Evolutionary conservation across 2,113 vertebrate genomes (phyloP).

Genomic region (Notothenia coriiceps): DNA sequence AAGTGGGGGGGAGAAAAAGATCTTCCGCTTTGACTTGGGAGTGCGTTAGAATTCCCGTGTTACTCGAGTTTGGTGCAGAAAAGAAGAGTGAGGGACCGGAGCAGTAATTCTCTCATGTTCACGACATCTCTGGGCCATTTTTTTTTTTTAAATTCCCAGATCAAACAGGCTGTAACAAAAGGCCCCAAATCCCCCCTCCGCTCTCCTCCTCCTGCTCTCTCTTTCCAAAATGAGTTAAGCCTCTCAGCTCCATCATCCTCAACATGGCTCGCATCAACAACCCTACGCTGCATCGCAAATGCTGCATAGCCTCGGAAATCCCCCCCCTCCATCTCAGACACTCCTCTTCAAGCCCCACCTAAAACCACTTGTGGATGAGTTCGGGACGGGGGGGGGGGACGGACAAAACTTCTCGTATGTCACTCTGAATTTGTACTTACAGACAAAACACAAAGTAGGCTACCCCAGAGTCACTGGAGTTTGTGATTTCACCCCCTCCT

Average conservation of each 20-base stretch:
- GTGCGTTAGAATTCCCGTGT: conserved; percentile 55
- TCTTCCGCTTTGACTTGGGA: conserved; percentile 42
- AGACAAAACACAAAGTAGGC: conserved; percentile 63
- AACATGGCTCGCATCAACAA: conserved; percentile 81
- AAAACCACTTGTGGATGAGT: too few relatives aligned
- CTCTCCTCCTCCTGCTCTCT: conserved; percentile 72
- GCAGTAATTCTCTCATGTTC: conserved; percentile 79
- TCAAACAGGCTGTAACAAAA: conserved; percentile 85
- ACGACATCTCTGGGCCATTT: conserved; percentile 77
- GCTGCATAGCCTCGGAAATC: conserved; percentile 65
- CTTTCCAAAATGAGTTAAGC: conserved; percentile 87
- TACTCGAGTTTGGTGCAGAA: conserved; percentile 46
- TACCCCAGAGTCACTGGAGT: conserved; percentile 55
- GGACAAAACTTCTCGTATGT: conserved; percentile 57
- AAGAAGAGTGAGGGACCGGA: conserved; percentile 56
- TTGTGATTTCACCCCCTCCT: conserved; percentile 30
- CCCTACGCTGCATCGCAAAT: conserved; percentile 56
- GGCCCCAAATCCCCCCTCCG: conserved; percentile 76
- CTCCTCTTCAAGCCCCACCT: conserved; percentile 24
- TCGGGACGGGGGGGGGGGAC: too few relatives aligned
- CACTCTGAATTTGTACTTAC: conserved; percentile 76
- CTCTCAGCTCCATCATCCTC: conserved; percentile 85
- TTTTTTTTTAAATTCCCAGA: conserved; percentile 73
- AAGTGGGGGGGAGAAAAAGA: conserved; percentile 15
- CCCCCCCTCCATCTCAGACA: conserved; percentile 14